Evolutionary conservation across 2,888 invertebrate species (phyloP).

Genomic region (Plagodis dolabraria): DNA sequence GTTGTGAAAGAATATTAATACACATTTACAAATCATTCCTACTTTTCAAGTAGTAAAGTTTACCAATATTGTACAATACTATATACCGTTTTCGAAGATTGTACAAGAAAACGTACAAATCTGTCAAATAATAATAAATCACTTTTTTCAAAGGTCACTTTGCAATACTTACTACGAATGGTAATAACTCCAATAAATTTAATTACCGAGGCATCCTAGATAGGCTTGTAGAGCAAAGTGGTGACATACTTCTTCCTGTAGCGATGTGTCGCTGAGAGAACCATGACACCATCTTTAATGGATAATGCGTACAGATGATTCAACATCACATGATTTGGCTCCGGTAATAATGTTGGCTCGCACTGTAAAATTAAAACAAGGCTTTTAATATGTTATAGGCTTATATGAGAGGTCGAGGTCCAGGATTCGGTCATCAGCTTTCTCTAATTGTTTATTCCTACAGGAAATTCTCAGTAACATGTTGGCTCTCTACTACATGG

Average conservation of each 20-base stretch:
- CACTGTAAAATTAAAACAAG: conserved; percentile 87
- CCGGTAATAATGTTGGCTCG: conserved; percentile 99
- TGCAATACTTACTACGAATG: conserved; percentile 9
- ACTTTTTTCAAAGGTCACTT: conserved; percentile 8
- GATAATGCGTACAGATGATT: conserved; percentile 99
- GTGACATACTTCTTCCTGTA: conserved; percentile 99
- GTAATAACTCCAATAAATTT: not conserved
- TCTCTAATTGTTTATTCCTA: no score
- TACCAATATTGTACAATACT: no score
- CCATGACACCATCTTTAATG: conserved; percentile 99
- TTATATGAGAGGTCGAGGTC: no score
- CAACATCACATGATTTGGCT: conserved; percentile 99
- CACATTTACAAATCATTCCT: no score
- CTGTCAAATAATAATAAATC: no score
- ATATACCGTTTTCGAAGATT: no score
- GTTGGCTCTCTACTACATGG: no score
- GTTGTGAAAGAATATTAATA: no score
- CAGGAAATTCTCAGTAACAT: no score
- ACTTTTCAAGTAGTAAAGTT: no score
- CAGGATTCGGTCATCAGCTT: no score
- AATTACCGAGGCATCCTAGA: conserved; percentile 75
- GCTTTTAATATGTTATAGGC: not conserved
- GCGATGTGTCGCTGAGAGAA: conserved; percentile 98
- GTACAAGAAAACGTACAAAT: no score
- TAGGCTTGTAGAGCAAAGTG: conserved; percentile 98